A percentile compares a stretch with the other conserved stretches of the same genome.
phyloP scores from a whole-genome alignment of 2,888 invertebrate species.

The Campoplex capitator region DNA sequence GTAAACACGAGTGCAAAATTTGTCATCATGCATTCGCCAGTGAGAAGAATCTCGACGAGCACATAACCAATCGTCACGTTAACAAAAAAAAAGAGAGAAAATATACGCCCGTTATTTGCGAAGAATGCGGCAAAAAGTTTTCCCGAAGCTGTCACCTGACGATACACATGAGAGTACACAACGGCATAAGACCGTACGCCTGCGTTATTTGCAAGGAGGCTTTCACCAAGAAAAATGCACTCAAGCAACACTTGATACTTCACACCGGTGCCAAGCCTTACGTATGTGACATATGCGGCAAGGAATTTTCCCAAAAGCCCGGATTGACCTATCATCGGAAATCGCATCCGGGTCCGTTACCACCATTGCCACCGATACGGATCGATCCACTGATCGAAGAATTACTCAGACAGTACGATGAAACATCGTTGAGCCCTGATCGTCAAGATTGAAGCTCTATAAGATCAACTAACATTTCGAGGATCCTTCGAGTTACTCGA shows the following conservation, averaged over 20 bases:
- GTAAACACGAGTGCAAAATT: conserved; percentile 81
- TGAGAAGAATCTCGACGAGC: conserved; percentile 84
- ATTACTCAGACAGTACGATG: conserved; percentile 64
- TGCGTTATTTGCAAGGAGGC: conserved; percentile 80
- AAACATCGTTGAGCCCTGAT: neutral
- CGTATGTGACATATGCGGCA: conserved; percentile 82
- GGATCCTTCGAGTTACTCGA: neutral
- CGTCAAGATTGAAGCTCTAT: neutral
- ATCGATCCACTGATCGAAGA: conserved; percentile 81
- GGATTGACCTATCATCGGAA: conserved; percentile 82
- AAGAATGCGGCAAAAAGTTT: conserved; percentile 81
- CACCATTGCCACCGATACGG: conserved; percentile 80
- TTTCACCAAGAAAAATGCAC: conserved; percentile 79
- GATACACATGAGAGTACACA: conserved; percentile 81
- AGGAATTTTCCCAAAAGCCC: conserved; percentile 82
- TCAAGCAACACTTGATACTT: conserved; percentile 81
- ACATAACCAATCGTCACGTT: conserved; percentile 80
- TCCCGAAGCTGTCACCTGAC: conserved; percentile 79
- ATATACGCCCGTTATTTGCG: conserved; percentile 79
- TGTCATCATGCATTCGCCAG: conserved; percentile 83
- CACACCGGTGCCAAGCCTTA: conserved; percentile 82
- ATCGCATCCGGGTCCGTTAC: conserved; percentile 82
- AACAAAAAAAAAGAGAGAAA: conserved; percentile 14
- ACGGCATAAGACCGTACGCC: conserved; percentile 80
- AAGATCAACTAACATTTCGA: neutral